These are phyloP conservation scores for Eulemur mongoz DNA, from an alignment of 2,797 vertebrate species.

Conservation along the genomic window DNA sequence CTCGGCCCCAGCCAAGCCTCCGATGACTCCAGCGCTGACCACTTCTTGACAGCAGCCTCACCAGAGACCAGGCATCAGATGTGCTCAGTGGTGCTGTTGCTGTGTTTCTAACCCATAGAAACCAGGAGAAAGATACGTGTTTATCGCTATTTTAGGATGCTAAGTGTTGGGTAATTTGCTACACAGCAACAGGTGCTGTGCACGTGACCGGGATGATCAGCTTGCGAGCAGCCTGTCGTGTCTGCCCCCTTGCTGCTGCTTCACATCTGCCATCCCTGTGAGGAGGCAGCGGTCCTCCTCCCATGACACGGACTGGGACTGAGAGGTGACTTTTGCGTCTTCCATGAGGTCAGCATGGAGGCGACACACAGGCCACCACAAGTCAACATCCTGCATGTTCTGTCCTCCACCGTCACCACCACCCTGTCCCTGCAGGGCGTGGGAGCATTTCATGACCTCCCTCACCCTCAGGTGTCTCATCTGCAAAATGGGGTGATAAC, in stretches of 20 bases:
- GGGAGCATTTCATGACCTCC: not conserved
- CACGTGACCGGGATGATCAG: accelerated
- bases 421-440: not conserved
- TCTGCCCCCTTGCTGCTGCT: not conserved
- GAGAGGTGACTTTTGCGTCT: not conserved
- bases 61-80: not conserved
- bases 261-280: not conserved
- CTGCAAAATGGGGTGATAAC: not conserved
- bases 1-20: not conserved
- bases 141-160: not conserved
- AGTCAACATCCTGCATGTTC: not conserved
- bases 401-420: not conserved
- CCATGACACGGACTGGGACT: not conserved
- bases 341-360: not conserved
- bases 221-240: accelerated
- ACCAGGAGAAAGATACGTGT: accelerated
- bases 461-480: not conserved
- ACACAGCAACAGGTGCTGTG: not conserved
- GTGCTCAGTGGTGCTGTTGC: not conserved
- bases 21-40: not conserved
- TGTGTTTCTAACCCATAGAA: not conserved
- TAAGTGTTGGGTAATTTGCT: not conserved
- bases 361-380: accelerated
- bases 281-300: not conserved
- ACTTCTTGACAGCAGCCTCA: not conserved